phyloP scores from a whole-genome alignment of 2,797 vertebrate species.

The Phaenicophaeus curvirostris region DNA sequence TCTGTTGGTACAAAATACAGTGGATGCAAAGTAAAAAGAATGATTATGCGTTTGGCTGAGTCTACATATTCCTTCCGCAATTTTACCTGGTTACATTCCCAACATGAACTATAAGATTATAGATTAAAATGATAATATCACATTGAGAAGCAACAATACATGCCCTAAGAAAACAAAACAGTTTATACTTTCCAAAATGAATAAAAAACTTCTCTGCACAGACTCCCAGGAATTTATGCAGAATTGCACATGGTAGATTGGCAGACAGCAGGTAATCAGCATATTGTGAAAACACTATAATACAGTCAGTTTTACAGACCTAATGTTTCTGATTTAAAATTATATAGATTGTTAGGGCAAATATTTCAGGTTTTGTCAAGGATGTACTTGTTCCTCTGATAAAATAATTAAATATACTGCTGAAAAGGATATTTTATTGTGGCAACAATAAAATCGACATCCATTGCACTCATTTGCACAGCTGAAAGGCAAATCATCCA shows the following conservation, averaged over 20 bases:
- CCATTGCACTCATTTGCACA: not conserved
- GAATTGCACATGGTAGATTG: not conserved
- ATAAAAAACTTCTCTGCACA: not conserved
- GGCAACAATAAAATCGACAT: not conserved
- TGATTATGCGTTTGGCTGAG: not conserved
- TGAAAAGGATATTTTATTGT: not conserved
- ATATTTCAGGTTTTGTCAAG: not conserved
- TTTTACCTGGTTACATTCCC: not conserved
- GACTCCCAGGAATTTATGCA: not conserved
- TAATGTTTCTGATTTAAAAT: conserved; percentile 7
- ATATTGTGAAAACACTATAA: not conserved
- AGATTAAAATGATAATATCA: not conserved
- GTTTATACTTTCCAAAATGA: not conserved
- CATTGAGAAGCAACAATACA: not conserved
- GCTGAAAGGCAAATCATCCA: not conserved
- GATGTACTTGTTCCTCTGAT: not conserved
- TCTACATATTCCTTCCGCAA: not conserved
- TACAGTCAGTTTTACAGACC: not conserved
- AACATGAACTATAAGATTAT: not conserved
- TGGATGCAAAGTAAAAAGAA: not conserved
- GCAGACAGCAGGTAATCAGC: not conserved
- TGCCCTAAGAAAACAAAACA: not conserved
- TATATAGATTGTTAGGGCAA: not conserved
- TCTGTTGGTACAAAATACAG: not conserved
- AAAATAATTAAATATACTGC: not conserved